Evolutionary conservation across 2,113 vertebrate species (phyloP).

Genomic region (Chascanopsetta lugubris): DNA sequence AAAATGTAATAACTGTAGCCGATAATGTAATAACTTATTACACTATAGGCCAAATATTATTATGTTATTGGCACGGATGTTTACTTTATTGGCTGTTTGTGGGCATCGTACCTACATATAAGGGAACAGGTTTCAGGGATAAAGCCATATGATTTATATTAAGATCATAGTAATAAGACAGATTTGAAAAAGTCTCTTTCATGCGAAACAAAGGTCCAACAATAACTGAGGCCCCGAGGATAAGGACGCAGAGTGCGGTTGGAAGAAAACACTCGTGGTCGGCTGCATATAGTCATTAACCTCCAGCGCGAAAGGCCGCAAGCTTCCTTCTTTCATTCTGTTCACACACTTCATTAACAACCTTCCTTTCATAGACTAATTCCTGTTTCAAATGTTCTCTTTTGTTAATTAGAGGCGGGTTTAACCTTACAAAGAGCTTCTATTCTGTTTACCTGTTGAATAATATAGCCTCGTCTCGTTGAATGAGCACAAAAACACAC

Average conservation of each 20-base stretch:
- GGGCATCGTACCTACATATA: slow-evolving; percentile 1
- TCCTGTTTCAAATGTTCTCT: slow-evolving; percentile 67
- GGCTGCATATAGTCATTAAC: slow-evolving; percentile 75
- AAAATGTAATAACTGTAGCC: no score
- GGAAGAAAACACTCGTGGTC: slow-evolving; percentile 61
- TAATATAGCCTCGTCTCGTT: slow-evolving; percentile 54
- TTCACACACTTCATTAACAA: slow-evolving; percentile 71
- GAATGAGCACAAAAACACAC: slow-evolving; percentile 41
- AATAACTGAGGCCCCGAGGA: slow-evolving; percentile 43
- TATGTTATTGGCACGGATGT: no score
- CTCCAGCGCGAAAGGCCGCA: slow-evolving; percentile 61
- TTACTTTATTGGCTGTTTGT: no score
- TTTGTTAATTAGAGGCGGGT: slow-evolving; percentile 71
- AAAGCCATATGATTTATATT: not conserved
- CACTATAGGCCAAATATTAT: no score
- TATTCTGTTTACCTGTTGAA: slow-evolving; percentile 69
- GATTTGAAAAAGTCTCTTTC: slow-evolving; percentile 18
- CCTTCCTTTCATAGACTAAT: slow-evolving; percentile 71
- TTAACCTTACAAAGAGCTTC: slow-evolving; percentile 67
- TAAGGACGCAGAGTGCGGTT: slow-evolving; percentile 41
- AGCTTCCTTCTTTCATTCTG: slow-evolving; percentile 67
- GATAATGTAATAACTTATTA: no score
- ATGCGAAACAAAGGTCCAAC: slow-evolving; percentile 32
- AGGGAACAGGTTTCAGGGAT: slow-evolving; percentile 6
- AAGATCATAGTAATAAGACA: not conserved